Base-by-base conservation (phyloP, 1,140 invertebrate species). In the Drosophila gunungcola region DNA sequence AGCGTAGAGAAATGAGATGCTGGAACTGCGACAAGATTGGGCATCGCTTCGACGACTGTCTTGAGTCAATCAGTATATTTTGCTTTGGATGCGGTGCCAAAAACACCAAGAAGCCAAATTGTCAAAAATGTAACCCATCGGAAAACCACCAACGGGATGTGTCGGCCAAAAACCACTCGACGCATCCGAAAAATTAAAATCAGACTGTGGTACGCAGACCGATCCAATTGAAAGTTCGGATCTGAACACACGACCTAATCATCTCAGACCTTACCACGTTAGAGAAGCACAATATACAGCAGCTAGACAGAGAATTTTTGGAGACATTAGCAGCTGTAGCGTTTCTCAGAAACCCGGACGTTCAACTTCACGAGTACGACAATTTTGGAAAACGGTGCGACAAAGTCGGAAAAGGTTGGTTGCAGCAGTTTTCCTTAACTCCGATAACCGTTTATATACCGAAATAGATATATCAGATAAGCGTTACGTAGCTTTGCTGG, bases 31-130 rank as follows among this genome's bases (percentile, higher is more conserved):
- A 39, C 5, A 39, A 12, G 12, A 4, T 48, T 3, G 46, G 46
- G 2, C 46, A 48, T n/a, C 12, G 46, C 3, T 51, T 51, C n/a
- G n/a, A 51, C 7, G 29, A 51, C 7, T 51, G 48, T 16, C 48
- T 51, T 16, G 29, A 34, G 10, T 13, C 4, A 1, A 27, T 9
- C 6, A n/a, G 27, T 3, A 16, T 52, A 13, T 52, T 51, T 13
- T 34, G 48, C 10, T 48, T 27, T n/a, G 45, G 45, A 12, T 51
- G 29, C 13, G 29, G 49, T 4, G 42, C 42, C 10, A 21, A 21
- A 13, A 43, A 43, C 16, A 9, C n/a, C 10, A 3, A 21, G 21
- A 11, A 43, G 16, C 16, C 42, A 4, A 10, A 43, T 10, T 43
- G 16, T 11, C 42, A 16, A 3, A 21, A 16, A 4, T 43, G 42